phyloP scores from a whole-genome alignment of 2,113 vertebrate species.

The Carlito syrichta region DNA sequence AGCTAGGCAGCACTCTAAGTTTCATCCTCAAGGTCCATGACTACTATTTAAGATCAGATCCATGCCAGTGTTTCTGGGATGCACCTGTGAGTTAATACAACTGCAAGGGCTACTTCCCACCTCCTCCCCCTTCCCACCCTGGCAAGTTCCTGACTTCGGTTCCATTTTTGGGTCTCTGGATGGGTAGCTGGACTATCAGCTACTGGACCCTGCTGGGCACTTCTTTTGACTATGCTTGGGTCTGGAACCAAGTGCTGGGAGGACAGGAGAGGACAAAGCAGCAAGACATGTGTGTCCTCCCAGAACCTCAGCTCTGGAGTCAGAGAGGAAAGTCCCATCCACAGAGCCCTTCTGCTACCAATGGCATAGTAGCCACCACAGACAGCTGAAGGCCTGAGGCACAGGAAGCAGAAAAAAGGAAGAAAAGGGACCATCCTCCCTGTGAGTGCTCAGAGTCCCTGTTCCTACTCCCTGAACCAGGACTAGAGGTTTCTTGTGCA shows the following conservation, averaged over 20 bases:
- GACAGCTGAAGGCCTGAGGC: neutral
- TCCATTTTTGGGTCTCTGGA: neutral
- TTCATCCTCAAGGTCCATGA: no score
- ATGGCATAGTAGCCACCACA: neutral
- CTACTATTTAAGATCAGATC: neutral
- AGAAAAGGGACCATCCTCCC: neutral
- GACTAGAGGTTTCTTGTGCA: neutral
- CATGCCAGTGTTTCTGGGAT: fast-evolving
- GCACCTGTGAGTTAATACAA: neutral
- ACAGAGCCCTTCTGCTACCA: no score
- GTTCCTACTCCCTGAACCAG: neutral
- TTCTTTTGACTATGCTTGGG: neutral
- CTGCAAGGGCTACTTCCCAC: neutral
- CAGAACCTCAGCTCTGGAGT: neutral
- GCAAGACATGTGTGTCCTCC: fast-evolving
- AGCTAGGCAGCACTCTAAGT: neutral
- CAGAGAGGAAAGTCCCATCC: neutral
- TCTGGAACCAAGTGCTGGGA: neutral
- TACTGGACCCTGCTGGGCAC: neutral
- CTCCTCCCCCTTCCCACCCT: neutral
- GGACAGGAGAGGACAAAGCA: neutral
- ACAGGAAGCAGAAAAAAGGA: neutral
- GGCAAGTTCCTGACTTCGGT: neutral
- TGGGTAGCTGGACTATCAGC: neutral
- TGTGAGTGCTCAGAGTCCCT: fast-evolving